These are phyloP conservation scores for Aphrocallistes beatrix DNA, from an alignment of 37 sponge, comb jelly and placozoan genomes.

Conservation along the genomic window DNA sequence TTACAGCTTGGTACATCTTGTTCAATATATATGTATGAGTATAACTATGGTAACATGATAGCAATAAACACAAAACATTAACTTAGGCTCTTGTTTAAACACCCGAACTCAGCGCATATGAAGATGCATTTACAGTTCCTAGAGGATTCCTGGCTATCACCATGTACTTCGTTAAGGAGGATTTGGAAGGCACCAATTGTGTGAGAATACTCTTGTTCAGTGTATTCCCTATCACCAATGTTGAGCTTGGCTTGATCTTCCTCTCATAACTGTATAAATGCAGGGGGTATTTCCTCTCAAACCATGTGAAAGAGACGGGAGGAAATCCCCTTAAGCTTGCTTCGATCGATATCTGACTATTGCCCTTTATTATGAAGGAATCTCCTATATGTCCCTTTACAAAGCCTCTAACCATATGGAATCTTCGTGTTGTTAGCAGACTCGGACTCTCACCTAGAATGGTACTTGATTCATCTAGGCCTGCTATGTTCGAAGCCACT, in stretches of 20 bases:
- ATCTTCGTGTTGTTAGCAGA: not conserved
- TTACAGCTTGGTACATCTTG: no score
- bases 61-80: no score
- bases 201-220: not conserved
- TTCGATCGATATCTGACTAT: not conserved
- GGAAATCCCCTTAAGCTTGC: not conserved
- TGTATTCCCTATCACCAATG: not conserved
- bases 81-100: no score
- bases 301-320: not conserved
- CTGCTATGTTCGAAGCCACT: not conserved
- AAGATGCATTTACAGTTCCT: not conserved
- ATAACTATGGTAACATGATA: no score
- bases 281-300: not conserved
- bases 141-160: not conserved
- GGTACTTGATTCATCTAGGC: not conserved
- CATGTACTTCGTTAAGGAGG: not conserved
- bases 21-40: no score
- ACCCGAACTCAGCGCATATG: not conserved
- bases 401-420: not conserved
- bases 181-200: not conserved
- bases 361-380: not conserved
- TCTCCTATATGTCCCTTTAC: not conserved
- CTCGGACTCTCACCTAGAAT: not conserved
- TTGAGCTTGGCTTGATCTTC: not conserved
- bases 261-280: not conserved